These are phyloP conservation scores for Heliconius hermathena DNA, from an alignment of 1,140 invertebrate genomes.

Conservation along the genomic window DNA sequence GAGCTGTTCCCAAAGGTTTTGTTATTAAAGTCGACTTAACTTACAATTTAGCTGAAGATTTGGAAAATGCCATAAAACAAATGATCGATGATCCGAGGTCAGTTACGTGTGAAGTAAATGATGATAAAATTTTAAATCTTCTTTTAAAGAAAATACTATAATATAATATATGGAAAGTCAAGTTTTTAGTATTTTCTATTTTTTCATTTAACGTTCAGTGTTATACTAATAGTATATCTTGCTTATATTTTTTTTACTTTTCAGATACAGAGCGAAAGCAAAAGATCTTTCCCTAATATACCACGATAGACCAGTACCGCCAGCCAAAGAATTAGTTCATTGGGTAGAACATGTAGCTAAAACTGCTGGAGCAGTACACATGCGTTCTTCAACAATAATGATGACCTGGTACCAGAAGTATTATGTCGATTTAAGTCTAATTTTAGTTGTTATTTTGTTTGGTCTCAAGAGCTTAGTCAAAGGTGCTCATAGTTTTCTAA, in stretches of 20 bases:
- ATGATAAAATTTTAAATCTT: too few species aligned
- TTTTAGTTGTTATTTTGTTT: background rate
- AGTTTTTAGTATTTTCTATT: too few species aligned
- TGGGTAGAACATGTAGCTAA: slow-evolving; percentile 43
- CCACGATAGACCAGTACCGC: slow-evolving; percentile 37
- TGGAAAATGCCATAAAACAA: slow-evolving; percentile 40
- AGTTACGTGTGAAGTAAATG: background rate
- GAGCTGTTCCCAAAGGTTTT: slow-evolving; percentile 64
- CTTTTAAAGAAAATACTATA: too few species aligned
- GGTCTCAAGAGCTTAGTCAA: background rate
- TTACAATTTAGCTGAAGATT: slow-evolving; percentile 30
- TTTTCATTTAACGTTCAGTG: too few species aligned
- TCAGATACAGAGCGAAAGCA: slow-evolving; percentile 30
- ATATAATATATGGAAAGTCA: too few species aligned
- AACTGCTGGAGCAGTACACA: slow-evolving; percentile 36
- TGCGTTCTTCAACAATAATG: slow-evolving; percentile 37
- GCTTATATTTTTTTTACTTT: background rate
- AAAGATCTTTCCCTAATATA: slow-evolving; percentile 43
- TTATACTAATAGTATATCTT: too few species aligned
- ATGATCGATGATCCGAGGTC: slow-evolving; percentile 42
- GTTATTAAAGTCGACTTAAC: slow-evolving; percentile 56
- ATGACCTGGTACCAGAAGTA: slow-evolving; percentile 39
- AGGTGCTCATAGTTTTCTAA: background rate
- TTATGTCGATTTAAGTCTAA: slow-evolving; percentile 38
- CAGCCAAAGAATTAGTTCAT: slow-evolving; percentile 34